Percentiles rank a stretch among this genome's conserved stretches.
These are phyloP conservation scores for Aphidius colemani DNA, from an alignment of 2,888 invertebrate species.

Conservation along the genomic window DNA sequence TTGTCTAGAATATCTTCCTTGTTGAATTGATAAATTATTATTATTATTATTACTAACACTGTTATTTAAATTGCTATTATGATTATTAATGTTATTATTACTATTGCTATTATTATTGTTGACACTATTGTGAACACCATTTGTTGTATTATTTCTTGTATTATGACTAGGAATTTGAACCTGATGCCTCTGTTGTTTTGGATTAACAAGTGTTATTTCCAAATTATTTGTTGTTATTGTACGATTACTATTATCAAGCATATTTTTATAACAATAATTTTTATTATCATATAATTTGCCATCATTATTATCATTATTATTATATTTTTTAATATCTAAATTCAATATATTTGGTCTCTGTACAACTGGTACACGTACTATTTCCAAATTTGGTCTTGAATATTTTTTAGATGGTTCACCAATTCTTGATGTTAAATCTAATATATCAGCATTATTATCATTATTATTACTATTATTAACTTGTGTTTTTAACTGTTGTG, in stretches of 20 bases:
- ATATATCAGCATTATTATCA: constrained; percentile 61
- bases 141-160: constrained; percentile 16
- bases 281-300: constrained; percentile 39
- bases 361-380: constrained; percentile 65
- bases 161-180: constrained; percentile 20
- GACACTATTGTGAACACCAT: neutral
- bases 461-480: constrained; percentile 29
- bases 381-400: constrained; percentile 62
- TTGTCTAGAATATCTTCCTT: constrained; percentile 53
- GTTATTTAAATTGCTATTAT: constrained; percentile 39
- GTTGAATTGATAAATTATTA: constrained; percentile 17
- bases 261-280: constrained; percentile 41
- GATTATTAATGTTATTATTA: constrained; percentile 23
- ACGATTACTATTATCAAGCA: constrained; percentile 57
- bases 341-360: constrained; percentile 60
- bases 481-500: too few species aligned
- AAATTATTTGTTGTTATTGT: constrained; percentile 68
- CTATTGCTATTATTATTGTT: neutral
- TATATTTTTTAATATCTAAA: constrained; percentile 59
- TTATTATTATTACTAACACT: constrained; percentile 34
- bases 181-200: constrained; percentile 54
- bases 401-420: constrained; percentile 56
- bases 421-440: constrained; percentile 69
- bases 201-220: constrained; percentile 73
- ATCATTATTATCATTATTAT: constrained; percentile 12